phyloP scores from a whole-genome alignment of 2,888 invertebrate species.

The Philonicus albiceps region DNA sequence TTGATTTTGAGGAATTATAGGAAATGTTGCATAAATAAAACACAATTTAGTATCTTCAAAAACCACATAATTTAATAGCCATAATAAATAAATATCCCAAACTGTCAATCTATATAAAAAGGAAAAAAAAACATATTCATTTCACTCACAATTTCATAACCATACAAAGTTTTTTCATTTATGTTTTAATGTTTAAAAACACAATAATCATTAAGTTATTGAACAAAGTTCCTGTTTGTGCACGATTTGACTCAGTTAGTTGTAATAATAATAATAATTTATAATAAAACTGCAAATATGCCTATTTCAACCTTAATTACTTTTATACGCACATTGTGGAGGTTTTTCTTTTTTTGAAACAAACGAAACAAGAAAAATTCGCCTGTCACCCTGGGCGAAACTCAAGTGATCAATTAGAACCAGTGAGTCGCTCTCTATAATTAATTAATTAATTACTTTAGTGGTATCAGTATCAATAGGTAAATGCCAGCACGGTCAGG shows the following conservation, averaged over 20 bases:
- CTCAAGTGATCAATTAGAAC: neutral
- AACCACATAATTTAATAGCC: constrained; percentile 41
- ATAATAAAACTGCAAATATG: neutral
- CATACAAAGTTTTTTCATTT: constrained; percentile 14
- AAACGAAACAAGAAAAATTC: neutral
- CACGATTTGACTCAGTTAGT: constrained; percentile 26
- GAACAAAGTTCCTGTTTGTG: constrained; percentile 38
- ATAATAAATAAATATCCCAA: constrained; percentile 38
- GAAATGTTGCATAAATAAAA: neutral
- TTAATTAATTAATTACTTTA: neutral
- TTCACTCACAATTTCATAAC: constrained; percentile 39
- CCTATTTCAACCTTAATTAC: neutral
- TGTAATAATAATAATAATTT: neutral
- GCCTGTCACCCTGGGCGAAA: neutral
- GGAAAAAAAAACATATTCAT: constrained; percentile 22
- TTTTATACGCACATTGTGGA: neutral
- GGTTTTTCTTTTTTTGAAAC: neutral
- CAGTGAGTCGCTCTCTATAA: neutral
- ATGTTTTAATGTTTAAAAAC: neutral
- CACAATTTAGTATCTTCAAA: constrained; percentile 15
- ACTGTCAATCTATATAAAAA: constrained; percentile 25
- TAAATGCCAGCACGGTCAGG: constrained; percentile 10
- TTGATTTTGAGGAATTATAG: neutral
- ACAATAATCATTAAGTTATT: constrained; percentile 29
- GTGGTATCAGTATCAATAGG: neutral